Base-by-base conservation (phyloP, 1,140 invertebrate genomes). In the Leptopilina clavipes region DNA sequence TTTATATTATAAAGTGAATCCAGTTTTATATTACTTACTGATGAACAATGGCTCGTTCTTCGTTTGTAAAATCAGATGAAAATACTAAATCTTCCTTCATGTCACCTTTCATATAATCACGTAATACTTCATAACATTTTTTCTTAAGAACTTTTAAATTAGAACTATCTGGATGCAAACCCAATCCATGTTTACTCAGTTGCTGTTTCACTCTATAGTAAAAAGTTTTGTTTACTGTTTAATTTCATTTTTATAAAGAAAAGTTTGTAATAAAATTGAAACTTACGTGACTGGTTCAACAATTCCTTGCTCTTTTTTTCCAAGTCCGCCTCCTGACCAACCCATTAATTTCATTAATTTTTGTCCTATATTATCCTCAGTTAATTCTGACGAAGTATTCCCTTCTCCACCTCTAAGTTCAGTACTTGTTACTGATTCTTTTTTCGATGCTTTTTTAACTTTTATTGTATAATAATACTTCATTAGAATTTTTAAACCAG, bases 331-430 rank as follows among this genome's bases (percentile, higher is more conserved):
- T 31, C 95, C 95, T 31, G 92, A 90, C 95, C 95, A 96, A 0
- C 95, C 96, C 95, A 97, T 96, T 78, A 94, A 88, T 76, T 93
- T 92, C 92, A 96, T 93, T 88, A 96, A 91, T 83, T 93, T 95
- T 72, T 89, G 93, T 8, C 94, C 94, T 74, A 94, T 91, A 81
- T 93, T 94, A 76, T 89, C 90, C 10, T 88, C 86, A 37, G 89
- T 79, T 7, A 92, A 83, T 43, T 83, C 71, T n/a, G 82, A 37
- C 1, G 74, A 74, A 0, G 52, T 7, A 18, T 74, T 72, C 65
- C 11, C 73, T 59, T 59, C 59, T 31, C 1, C 22, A 8, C 22
- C 14, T 73, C 73, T 1, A 52, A 78, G 73, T 45, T 45, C 48
- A 70, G 78, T 76, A 54, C 74, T 77, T 19, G 80, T 78, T 25